These are phyloP conservation scores for Trematocara variabile DNA, from an alignment of 2,113 vertebrate genomes.

Conservation along the genomic window DNA sequence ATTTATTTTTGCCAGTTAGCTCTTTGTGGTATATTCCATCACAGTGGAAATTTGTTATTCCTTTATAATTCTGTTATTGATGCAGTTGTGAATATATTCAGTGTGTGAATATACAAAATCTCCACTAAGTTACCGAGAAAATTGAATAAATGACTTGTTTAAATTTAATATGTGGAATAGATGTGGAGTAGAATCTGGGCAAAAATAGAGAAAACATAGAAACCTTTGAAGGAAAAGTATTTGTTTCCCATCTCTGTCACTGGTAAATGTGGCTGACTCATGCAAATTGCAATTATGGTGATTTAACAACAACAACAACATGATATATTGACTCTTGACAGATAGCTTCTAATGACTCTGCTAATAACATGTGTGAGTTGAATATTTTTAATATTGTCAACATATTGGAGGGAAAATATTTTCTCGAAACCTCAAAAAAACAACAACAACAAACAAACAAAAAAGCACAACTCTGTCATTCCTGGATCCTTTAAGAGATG, in stretches of 20 bases:
- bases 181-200: not conserved
- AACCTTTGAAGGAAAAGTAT: not conserved
- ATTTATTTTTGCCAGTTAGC: not conserved
- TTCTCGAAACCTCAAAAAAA: not conserved
- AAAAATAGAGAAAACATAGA: not conserved
- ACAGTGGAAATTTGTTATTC: not conserved
- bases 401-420: not conserved
- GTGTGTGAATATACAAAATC: not conserved
- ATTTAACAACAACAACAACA: not conserved
- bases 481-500: not conserved
- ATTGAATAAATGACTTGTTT: not conserved
- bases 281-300: not conserved
- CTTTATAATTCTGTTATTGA: not conserved
- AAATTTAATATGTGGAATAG: not conserved
- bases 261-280: not conserved
- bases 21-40: not conserved
- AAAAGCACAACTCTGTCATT: not conserved
- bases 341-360: not conserved
- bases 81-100: not conserved
- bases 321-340: not conserved
- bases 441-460: not conserved
- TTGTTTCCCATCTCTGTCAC: not conserved
- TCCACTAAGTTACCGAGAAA: not conserved
- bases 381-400: not conserved
- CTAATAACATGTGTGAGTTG: accelerated